Conservation (phyloP, 2,888 invertebrate genomes). For the Chrysotoxum bicinctum region DNA sequence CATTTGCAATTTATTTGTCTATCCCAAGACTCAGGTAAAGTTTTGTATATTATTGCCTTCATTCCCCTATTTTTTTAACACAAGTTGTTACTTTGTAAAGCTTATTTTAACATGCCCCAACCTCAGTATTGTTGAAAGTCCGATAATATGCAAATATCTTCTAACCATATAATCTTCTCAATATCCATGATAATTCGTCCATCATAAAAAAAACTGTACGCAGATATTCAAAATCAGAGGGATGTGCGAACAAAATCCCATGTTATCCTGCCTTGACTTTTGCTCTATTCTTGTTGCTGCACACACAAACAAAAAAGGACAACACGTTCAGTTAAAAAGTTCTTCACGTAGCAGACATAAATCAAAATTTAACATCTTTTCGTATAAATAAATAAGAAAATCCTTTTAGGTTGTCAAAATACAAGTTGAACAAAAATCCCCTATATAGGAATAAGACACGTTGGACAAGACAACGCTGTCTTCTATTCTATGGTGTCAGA, state of each 20-base stretch:
- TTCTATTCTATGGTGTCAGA: constrained; percentile 12
- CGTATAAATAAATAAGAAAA: constrained; percentile 71
- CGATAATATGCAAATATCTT: constrained; percentile 41
- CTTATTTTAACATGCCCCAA: constrained; percentile 21
- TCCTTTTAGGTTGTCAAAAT: constrained; percentile 71
- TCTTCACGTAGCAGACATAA: constrained; percentile 70
- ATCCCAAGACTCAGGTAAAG: background rate
- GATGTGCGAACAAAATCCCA: constrained; percentile 46
- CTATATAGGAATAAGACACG: constrained; percentile 64
- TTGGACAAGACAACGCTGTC: constrained; percentile 49
- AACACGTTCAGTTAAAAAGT: constrained; percentile 52
- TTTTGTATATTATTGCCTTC: background rate
- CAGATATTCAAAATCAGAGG: constrained; percentile 3
- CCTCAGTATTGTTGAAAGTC: background rate
- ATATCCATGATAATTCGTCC: constrained; percentile 45
- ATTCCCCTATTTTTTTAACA: background rate
- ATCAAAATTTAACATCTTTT: constrained; percentile 71
- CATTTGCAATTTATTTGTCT: background rate
- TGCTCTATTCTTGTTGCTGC: constrained; percentile 26
- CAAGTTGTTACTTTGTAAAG: constrained; percentile 6
- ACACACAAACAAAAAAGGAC: background rate
- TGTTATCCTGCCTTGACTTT: constrained; percentile 63
- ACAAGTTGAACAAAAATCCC: constrained; percentile 68
- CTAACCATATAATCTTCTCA: constrained; percentile 46
- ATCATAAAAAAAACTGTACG: background rate